These are phyloP conservation scores for Bruchidius siliquastri DNA, from an alignment of 2,888 invertebrate species.

Conservation along the genomic window DNA sequence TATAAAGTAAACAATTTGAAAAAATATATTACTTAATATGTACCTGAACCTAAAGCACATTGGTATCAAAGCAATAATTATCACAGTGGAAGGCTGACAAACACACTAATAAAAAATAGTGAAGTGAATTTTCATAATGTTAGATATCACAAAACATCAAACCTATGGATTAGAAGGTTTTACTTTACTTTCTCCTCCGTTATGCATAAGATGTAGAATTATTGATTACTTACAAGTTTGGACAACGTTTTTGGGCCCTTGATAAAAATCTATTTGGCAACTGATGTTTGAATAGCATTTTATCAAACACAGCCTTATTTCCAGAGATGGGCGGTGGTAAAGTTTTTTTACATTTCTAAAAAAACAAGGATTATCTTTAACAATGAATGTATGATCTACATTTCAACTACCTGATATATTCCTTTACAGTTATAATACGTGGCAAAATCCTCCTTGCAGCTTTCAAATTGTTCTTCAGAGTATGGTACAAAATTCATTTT, in stretches of 20 bases:
- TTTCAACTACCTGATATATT: slow-evolving; percentile 27
- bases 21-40: no score
- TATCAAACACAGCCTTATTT: slow-evolving; percentile 30
- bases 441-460: slow-evolving; percentile 40
- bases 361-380: slow-evolving; percentile 9
- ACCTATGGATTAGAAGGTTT: no score
- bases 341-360: slow-evolving; percentile 25
- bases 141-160: no score
- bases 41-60: no score
- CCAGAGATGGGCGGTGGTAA: slow-evolving; percentile 27
- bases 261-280: slow-evolving; percentile 30
- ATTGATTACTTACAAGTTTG: slow-evolving; percentile 37
- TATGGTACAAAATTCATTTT: slow-evolving; percentile 38
- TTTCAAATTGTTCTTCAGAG: slow-evolving; percentile 33
- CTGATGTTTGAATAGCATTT: slow-evolving; percentile 24
- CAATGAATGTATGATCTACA: slow-evolving; percentile 1
- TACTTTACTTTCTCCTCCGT: no score
- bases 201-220: no score
- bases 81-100: no score
- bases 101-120: no score
- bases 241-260: slow-evolving; percentile 28
- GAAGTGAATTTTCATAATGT: no score
- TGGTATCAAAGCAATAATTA: no score
- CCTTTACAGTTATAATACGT: slow-evolving; percentile 43
- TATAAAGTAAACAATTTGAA: no score